Evolutionary conservation across 2,888 invertebrate genomes (phyloP), one percentile per base, ranked within the genome.

Genomic region (Macaria notata): DNA sequence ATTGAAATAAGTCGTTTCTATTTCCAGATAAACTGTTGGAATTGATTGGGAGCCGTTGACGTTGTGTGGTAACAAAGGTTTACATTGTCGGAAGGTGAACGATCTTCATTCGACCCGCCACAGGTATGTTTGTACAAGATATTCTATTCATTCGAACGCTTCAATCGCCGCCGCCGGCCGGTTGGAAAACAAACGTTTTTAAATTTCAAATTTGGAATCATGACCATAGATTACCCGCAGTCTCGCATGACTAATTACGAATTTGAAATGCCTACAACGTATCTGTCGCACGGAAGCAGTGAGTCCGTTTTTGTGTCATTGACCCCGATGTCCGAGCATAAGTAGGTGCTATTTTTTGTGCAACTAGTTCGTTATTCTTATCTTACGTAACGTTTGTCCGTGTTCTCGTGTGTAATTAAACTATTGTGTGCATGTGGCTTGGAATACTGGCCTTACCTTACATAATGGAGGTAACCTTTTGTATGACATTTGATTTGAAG

Each of bases 21-120:
- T 91, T 90, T 90, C 81, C 89, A 89, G 90, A 90, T 89, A 84
- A 85, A 85, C 83, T 81, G 81, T 83, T 83, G 83, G 82, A 81
- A 84, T 87, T 88, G 87, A 86, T 86, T 85, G 78, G 83, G 82
- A 83, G 86, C 81, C 84, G 84, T 85, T 86, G 86, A 81, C 83
- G 55, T 88, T 82, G 79, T 81, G 79, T 84, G 79, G 80, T 84
- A 88, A 88, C 89, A 87, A 88, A 89, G 88, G 83, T 84, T 82
- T 84, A 79, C 85, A 81, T 84, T 84, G 84, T 84, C 77, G 72
- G 81, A 83, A 88, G 88, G 88, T 88, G 86, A 89, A 88, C 85
- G 88, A 75, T 83, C 86, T 82, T 78, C 81, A 76, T 80, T 78
- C 78, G 79, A 81, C 78, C 79, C 73, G 77, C 81, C 75, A 80